A percentile compares a stretch with the other conserved stretches of the same genome.
Evolutionary conservation across 2,113 vertebrate species (phyloP).

Genomic region (Equus przewalskii): DNA sequence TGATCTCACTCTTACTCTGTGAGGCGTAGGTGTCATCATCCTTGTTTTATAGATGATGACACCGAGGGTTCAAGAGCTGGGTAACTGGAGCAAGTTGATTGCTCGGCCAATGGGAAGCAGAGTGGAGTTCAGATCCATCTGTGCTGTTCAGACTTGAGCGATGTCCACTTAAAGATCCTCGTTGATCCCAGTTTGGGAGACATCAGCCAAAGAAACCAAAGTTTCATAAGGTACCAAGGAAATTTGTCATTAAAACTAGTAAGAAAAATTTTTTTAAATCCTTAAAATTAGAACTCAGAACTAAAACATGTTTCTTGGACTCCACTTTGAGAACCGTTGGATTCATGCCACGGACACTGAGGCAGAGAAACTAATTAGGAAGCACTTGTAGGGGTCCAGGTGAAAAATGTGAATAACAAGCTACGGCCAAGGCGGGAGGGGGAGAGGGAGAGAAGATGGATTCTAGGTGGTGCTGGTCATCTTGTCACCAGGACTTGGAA

Average conservation of each 20-base stretch:
- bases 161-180: not conserved
- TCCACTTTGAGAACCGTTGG: not conserved
- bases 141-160: not conserved
- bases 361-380: not conserved
- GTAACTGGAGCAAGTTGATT: too few species aligned
- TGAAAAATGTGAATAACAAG: rapidly evolving
- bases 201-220: not conserved
- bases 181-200: not conserved
- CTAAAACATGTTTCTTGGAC: not conserved
- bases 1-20: rapidly evolving
- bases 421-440: rapidly evolving
- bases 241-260: not conserved
- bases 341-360: not conserved
- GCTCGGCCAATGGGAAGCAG: rapidly evolving
- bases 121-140: not conserved
- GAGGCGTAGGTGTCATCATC: rapidly evolving
- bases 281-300: not conserved
- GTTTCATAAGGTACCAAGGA: not conserved
- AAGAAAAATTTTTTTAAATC: not conserved
- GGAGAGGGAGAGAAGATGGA: not conserved
- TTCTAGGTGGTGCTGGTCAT: too few species aligned
- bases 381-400: not conserved
- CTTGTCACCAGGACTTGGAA: rapidly evolving
- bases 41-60: not conserved
- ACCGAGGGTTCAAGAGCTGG: not conserved